Percentiles rank a stretch among this genome's conserved stretches.
phyloP scores from a whole-genome alignment of 2,113 vertebrate genomes.

The Alosa alosa region DNA sequence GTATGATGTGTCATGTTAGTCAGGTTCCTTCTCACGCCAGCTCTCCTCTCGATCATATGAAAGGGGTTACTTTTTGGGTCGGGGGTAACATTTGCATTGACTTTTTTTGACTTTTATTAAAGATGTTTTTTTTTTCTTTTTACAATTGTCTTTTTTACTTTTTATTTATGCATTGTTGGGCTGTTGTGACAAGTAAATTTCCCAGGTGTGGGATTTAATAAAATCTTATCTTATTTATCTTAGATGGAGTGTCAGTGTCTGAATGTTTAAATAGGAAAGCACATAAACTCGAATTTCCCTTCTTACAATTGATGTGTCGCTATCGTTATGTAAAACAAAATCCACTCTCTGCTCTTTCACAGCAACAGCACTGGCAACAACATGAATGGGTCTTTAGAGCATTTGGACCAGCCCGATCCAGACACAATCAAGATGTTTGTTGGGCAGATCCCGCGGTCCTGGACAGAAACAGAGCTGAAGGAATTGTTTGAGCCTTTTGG shows the following conservation, averaged over 20 bases:
- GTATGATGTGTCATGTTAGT: background rate
- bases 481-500: conserved; percentile 98
- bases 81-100: background rate
- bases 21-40: background rate
- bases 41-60: background rate
- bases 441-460: conserved; percentile 93
- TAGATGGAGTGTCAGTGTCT: too few species aligned
- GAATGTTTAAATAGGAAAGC: background rate
- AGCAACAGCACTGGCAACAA: conserved; percentile 96
- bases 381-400: conserved; percentile 96
- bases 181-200: too few species aligned
- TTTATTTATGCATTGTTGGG: too few species aligned
- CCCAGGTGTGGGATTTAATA: too few species aligned
- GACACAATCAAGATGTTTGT: conserved; percentile 99
- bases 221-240: too few species aligned
- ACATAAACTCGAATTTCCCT: too few species aligned
- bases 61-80: background rate
- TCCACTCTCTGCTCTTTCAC: conserved; percentile 27
- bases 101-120: too few species aligned
- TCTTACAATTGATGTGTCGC: too few species aligned
- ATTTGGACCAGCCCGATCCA: conserved; percentile 94
- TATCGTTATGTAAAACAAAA: background rate
- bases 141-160: too few species aligned
- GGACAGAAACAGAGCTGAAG: conserved; percentile 97
- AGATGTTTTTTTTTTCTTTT: too few species aligned